Conservation (phyloP, 1,140 invertebrate species). For the Thaumetopoea pityocampa region DNA sequence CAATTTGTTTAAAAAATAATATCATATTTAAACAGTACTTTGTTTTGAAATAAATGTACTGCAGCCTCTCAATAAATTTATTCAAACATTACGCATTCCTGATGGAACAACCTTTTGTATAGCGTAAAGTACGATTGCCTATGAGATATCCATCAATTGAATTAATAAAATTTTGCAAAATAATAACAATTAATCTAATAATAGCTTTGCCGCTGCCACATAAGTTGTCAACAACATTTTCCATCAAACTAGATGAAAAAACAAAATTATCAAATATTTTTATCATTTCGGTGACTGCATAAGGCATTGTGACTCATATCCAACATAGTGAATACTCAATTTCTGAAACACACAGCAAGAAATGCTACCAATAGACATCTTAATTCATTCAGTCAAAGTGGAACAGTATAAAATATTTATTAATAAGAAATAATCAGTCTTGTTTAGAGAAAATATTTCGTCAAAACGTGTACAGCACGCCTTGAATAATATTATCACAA, state of each 20-base stretch:
- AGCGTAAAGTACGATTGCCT: constrained; percentile 61
- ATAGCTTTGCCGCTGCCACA: constrained; percentile 65
- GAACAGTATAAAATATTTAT: constrained; percentile 74
- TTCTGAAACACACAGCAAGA: constrained; percentile 65
- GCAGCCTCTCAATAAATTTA: too few relatives aligned
- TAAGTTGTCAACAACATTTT: constrained; percentile 71
- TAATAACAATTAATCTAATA: constrained; percentile 66
- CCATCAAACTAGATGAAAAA: constrained; percentile 60
- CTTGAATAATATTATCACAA: constrained; percentile 72
- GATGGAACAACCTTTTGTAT: constrained; percentile 59
- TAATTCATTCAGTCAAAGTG: constrained; percentile 73
- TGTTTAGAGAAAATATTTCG: constrained; percentile 75
- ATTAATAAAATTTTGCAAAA: constrained; percentile 75
- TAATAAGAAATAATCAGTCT: constrained; percentile 78
- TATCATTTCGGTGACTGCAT: constrained; percentile 63
- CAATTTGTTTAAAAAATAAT: too few relatives aligned
- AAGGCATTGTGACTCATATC: constrained; percentile 72
- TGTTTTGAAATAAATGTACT: too few relatives aligned
- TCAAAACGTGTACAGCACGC: constrained; percentile 59
- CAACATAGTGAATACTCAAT: constrained; percentile 72
- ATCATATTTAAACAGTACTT: too few relatives aligned
- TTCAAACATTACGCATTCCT: too few relatives aligned
- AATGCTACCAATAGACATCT: constrained; percentile 70
- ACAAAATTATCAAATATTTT: constrained; percentile 39
- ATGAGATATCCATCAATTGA: constrained; percentile 60